These are phyloP conservation scores for Electrona antarctica DNA, from an alignment of 2,113 vertebrate species.

Conservation along the genomic window DNA sequence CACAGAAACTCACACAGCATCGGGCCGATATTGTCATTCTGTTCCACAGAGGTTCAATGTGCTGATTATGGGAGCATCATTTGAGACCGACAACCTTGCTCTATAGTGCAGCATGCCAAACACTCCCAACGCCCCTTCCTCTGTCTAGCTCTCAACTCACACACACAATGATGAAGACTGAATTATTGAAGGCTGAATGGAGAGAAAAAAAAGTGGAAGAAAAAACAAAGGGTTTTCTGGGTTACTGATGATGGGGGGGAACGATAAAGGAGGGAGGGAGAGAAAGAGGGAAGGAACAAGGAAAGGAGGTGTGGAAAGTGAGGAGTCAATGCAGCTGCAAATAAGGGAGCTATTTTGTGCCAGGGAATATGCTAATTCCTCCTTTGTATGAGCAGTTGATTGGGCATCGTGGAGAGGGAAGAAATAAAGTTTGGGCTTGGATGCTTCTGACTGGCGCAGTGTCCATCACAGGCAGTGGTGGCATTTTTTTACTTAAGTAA, in stretches of 20 bases:
- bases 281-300: constrained; percentile 1
- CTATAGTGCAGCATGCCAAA: constrained; percentile 61
- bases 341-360: constrained; percentile 71
- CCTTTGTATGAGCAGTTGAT: constrained; percentile 71
- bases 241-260: constrained; percentile 41
- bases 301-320: constrained; percentile 54
- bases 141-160: constrained; percentile 41
- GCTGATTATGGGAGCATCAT: constrained; percentile 72
- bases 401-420: constrained; percentile 52
- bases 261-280: constrained; percentile 14
- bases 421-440: constrained; percentile 36
- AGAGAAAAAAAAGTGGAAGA: constrained; percentile 46
- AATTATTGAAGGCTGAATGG: constrained; percentile 62
- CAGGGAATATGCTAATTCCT: constrained; percentile 73
- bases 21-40: constrained; percentile 60
- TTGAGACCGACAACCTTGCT: constrained; percentile 70
- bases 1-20: constrained; percentile 42
- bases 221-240: constrained; percentile 27
- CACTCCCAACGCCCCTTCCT: constrained; percentile 37
- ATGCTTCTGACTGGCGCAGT: constrained; percentile 43
- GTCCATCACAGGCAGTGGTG: constrained; percentile 41
- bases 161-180: constrained; percentile 75
- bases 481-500: too few species aligned
- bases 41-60: constrained; percentile 55
- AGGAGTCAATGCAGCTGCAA: constrained; percentile 63